phyloP scores from a whole-genome alignment of 2,113 vertebrate species.

The Tautogolabrus adspersus region DNA sequence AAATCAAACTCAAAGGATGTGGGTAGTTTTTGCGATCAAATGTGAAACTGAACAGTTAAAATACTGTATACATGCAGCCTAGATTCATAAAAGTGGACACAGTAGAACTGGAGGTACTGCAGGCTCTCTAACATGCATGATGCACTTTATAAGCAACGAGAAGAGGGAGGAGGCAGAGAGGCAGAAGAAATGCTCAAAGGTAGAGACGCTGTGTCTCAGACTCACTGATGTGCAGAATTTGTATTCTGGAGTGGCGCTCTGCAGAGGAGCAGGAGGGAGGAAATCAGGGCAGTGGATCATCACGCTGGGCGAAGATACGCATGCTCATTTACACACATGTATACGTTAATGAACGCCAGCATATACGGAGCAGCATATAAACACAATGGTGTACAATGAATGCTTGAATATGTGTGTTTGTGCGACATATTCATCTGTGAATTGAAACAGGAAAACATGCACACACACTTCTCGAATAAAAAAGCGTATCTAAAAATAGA shows the following conservation, averaged over 20 bases:
- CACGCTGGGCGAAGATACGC: constrained; percentile 28
- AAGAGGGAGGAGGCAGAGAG: constrained; percentile 23
- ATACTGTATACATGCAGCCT: neutral
- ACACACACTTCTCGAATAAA: neutral
- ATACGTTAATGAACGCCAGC: neutral
- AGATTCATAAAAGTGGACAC: neutral
- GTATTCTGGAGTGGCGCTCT: constrained; percentile 69
- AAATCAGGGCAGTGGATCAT: constrained; percentile 78
- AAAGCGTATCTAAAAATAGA: constrained; percentile 26
- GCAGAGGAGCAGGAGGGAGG: constrained; percentile 55
- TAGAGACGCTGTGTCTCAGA: constrained; percentile 50
- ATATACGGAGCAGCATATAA: no score
- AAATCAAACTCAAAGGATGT: constrained; percentile 1
- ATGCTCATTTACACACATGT: constrained; percentile 27
- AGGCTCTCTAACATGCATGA: constrained; percentile 25
- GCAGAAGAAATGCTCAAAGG: constrained; percentile 48
- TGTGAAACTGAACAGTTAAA: neutral
- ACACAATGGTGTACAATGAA: neutral
- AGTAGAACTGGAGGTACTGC: neutral
- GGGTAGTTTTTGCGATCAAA: neutral
- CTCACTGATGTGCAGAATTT: constrained; percentile 63
- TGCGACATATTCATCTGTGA: neutral
- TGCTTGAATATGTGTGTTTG: neutral
- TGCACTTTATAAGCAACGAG: constrained; percentile 21
- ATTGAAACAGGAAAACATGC: neutral